Evolutionary conservation across 2,113 vertebrate species (phyloP).

Genomic region (Lota lota): DNA sequence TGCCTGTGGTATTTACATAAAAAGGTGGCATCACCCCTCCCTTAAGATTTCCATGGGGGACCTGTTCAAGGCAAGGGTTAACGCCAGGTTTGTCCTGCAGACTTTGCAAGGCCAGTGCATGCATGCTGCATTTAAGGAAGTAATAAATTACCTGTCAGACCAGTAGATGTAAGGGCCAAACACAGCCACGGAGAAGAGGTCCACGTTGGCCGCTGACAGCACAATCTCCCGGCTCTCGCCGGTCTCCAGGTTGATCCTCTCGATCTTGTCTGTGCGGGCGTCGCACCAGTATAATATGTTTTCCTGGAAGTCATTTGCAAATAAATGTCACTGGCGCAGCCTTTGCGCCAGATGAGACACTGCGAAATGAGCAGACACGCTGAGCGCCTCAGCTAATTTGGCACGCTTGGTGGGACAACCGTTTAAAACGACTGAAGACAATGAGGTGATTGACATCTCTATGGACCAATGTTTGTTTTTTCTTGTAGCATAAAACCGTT

Average conservation of each 20-base stretch:
- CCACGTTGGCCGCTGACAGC: conserved; percentile 94
- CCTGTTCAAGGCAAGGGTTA: conserved; percentile 68
- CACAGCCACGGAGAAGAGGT: conserved; percentile 97
- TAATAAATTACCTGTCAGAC: conserved; percentile 99
- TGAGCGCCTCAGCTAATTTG: too few species aligned
- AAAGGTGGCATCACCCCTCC: conserved; percentile 36
- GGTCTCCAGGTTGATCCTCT: conserved; percentile 98
- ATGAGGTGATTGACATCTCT: too few species aligned
- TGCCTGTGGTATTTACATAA: conserved; percentile 56
- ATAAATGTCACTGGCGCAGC: too few species aligned
- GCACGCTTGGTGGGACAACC: too few species aligned
- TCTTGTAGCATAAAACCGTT: too few species aligned
- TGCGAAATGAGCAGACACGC: background rate
- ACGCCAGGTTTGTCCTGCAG: conserved; percentile 75
- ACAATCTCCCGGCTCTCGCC: conserved; percentile 94
- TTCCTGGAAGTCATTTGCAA: conserved; percentile 84
- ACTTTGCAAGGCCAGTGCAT: conserved; percentile 62
- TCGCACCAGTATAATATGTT: conserved; percentile 99
- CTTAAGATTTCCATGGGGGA: conserved; percentile 60
- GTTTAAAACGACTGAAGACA: too few species aligned
- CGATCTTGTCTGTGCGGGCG: conserved; percentile 98
- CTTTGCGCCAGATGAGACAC: conserved; percentile 70
- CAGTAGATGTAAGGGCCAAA: conserved; percentile 99
- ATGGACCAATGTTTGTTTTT: too few species aligned
- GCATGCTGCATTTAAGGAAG: conserved; percentile 79